phyloP scores from a whole-genome alignment of 92 coral and sea anemone genomes.

The Parazoanthus darwini region DNA sequence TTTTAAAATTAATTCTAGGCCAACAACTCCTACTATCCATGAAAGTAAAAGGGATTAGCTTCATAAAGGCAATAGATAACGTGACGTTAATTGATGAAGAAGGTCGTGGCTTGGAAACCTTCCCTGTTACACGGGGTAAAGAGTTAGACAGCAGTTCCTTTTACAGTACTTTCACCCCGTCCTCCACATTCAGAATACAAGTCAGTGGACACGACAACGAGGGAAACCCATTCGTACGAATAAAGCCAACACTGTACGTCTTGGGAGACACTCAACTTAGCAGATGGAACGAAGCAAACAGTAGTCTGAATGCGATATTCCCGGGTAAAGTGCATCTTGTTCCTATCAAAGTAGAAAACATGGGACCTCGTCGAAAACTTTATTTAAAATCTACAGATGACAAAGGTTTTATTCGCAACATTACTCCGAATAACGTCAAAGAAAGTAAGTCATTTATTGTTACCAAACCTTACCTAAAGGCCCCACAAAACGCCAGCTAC shows the following conservation, averaged over 20 bases:
- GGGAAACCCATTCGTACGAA: slow-evolving; percentile 28
- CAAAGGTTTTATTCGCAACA: slow-evolving; percentile 11
- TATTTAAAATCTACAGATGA: slow-evolving; percentile 52
- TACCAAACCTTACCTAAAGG: neutral
- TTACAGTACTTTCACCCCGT: slow-evolving; percentile 39
- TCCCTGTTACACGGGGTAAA: slow-evolving; percentile 50
- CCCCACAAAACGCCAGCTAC: slow-evolving; percentile 36
- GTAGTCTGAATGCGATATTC: slow-evolving; percentile 17
- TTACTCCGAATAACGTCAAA: slow-evolving; percentile 4
- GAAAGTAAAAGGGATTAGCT: neutral
- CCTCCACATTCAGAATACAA: slow-evolving; percentile 48
- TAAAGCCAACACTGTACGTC: slow-evolving; percentile 42
- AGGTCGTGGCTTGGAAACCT: slow-evolving; percentile 54
- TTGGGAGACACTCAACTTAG: slow-evolving; percentile 47
- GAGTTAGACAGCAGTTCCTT: slow-evolving; percentile 44
- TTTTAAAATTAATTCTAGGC: neutral
- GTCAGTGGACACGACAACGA: slow-evolving; percentile 40
- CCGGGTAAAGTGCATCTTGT: slow-evolving; percentile 45
- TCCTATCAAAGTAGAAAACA: slow-evolving; percentile 46
- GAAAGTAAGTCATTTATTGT: neutral
- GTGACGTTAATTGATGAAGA: slow-evolving; percentile 39
- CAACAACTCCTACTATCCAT: neutral
- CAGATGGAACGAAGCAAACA: neutral
- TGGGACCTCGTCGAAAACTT: slow-evolving; percentile 38
- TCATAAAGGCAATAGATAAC: neutral